Evolutionary conservation across 1,140 invertebrate species (phyloP), one percentile per base, ranked within the genome.

Genomic region (Ptiloglossa arizonensis): DNA sequence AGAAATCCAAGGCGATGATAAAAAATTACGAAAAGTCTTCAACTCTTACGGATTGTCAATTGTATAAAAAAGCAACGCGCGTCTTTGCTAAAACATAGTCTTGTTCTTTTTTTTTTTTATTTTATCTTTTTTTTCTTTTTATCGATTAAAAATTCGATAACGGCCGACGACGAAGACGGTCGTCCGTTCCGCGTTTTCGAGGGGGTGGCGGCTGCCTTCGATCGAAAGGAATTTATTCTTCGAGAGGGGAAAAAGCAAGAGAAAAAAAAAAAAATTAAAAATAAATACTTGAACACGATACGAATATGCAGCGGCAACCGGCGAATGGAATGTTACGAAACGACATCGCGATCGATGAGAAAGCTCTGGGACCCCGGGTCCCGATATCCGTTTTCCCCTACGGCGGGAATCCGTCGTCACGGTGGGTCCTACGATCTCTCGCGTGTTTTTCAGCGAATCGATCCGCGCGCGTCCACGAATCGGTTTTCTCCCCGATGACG

Each of bases 281-380:
- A n/a, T n/a, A n/a, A n/a, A n/a, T n/a, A n/a, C n/a, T 4, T n/a
- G 13, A 59, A 41, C 52, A 56, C 50, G 48, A 76, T 54, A 69
- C 29, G 73, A 74, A 63, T 56, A 54, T 64, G n/a, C 17, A 60
- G 29, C 41, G 19, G 48, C 60, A 52, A 73, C 52, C 72, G 44
- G 54, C n/a, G 73, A 76, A 76, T 76, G 64, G 64, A 69, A 76
- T 76, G 73, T 76, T 76, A 69, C 24, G 27, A 66, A 66, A 66
- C 63, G n/a, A 62, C 5, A n/a, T 22, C 22, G 59, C 59, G 22
- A 63, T 76, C 54, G 29, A 67, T 57, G n/a, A n/a, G n/a, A 57
- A 5, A 59, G 8, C 41, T n/a, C n/a, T n/a, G n/a, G n/a, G n/a
- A n/a, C n/a, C n/a, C n/a, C n/a, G n/a, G n/a, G n/a, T n/a, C n/a